phyloP scores from a whole-genome alignment of 2,888 invertebrate species.

The Acholoe squamosa region DNA sequence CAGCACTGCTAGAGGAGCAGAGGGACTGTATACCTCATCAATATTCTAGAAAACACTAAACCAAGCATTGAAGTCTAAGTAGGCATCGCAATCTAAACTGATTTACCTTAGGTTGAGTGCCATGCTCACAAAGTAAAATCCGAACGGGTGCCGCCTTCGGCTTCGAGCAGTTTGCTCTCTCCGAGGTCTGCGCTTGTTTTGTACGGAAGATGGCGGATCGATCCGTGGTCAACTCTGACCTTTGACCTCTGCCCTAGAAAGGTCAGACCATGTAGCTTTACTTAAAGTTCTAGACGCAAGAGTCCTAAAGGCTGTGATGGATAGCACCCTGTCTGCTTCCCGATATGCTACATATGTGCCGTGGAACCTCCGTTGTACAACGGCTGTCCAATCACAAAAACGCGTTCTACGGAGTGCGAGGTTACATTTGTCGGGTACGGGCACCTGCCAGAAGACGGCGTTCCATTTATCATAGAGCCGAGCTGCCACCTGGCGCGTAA shows the following conservation, averaged over 20 bases:
- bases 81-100: background rate
- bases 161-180: background rate
- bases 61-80: background rate
- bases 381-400: conserved; percentile 43
- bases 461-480: background rate
- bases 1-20: background rate
- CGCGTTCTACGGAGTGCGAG: background rate
- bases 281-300: background rate
- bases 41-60: background rate
- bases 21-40: background rate
- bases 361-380: background rate
- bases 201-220: conserved; percentile 60
- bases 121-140: conserved; percentile 27
- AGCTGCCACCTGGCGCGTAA: background rate
- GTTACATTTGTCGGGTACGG: background rate
- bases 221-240: conserved; percentile 45
- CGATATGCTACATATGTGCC: background rate
- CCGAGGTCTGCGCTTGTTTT: conserved; percentile 45
- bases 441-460: background rate
- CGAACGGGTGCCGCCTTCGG: background rate
- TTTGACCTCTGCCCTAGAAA: conserved; percentile 52
- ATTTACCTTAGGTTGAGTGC: background rate
- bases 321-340: background rate
- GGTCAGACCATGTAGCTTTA: background rate
- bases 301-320: background rate